Base-by-base conservation (phyloP, 2,113 vertebrate genomes). In the Aegithalos caudatus region DNA sequence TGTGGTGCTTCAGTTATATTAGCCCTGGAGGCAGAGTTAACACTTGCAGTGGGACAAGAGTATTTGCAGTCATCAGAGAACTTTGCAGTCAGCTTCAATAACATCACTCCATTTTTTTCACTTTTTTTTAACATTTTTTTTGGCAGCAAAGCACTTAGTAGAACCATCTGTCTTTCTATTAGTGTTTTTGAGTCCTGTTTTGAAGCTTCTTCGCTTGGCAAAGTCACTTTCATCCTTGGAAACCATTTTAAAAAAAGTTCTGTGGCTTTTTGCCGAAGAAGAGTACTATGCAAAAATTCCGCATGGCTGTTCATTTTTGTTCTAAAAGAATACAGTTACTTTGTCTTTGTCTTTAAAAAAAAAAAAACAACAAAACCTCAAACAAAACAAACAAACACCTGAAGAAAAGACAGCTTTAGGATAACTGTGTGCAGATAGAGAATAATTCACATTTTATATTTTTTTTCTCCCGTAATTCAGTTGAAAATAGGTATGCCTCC, bases 161-260 rank as follows among this genome's bases (percentile, higher is more conserved):
- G 98, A 99, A 99, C 99, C 99, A 99, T 99, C 99, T 99, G 99
- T 99, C 99, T 99, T 98, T 99, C 98, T 98, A 98, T 98, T 98
- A 98, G 98, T 99, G 98, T 98, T 99, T 98, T 98, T 98, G 98
- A 99, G 98, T 98, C 98, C 98, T 98, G 98, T 98, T 98, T 98
- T 98, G 98, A 98, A 98, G 98, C 98, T 98, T 98, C 97, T 97
- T 98, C 95, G 96, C 98, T 98, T 99, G 99, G 99, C 99, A 99
- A 99, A 99, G 98, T 99, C 98, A 99, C 98, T 99, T 98, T 98
- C 98, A 98, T 99, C 98, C 98, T 98, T 98, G 98, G 98, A 99
- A 99, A 98, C 98, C 98, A 99, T 99, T 98, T 96, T 71, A 64
- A 95, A 96, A 99, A 98, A 99, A 99, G 98, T 99, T 98, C 95